These are phyloP conservation scores for Hyles lineata DNA, from an alignment of 2,888 invertebrate genomes.

Conservation along the genomic window DNA sequence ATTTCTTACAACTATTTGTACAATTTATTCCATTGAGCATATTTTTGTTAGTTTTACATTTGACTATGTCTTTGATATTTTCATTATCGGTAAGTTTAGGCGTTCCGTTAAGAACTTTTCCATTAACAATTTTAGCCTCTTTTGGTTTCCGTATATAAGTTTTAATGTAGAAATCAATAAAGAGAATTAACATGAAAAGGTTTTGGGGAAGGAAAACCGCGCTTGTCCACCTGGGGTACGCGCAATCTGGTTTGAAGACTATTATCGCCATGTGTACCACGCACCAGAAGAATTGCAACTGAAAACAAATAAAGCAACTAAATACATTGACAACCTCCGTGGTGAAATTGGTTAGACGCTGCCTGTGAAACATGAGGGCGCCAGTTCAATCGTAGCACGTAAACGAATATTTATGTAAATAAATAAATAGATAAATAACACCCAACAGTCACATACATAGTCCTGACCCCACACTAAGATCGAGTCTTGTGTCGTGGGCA, in stretches of 20 bases:
- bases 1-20: background rate
- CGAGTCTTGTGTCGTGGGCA: no score
- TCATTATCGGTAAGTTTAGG: background rate
- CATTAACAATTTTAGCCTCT: background rate
- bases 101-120: background rate
- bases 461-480: no score
- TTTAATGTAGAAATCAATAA: slow-evolving; percentile 88
- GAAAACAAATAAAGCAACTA: slow-evolving; percentile 48
- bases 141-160: slow-evolving; percentile 79
- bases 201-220: slow-evolving; percentile 87
- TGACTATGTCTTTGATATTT: background rate
- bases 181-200: slow-evolving; percentile 87
- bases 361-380: no score
- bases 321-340: no score
- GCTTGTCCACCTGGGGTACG: slow-evolving; percentile 83
- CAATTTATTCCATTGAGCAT: background rate
- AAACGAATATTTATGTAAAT: no score
- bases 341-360: no score
- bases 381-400: no score
- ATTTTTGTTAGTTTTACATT: background rate
- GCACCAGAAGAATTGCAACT: slow-evolving; percentile 87
- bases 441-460: no score
- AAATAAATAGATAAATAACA: no score
- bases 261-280: slow-evolving; percentile 81
- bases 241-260: slow-evolving; percentile 82